Evolutionary conservation across 2,113 vertebrate genomes (phyloP), one percentile per base, ranked within the genome.

Genomic region (Centropristis striata): DNA sequence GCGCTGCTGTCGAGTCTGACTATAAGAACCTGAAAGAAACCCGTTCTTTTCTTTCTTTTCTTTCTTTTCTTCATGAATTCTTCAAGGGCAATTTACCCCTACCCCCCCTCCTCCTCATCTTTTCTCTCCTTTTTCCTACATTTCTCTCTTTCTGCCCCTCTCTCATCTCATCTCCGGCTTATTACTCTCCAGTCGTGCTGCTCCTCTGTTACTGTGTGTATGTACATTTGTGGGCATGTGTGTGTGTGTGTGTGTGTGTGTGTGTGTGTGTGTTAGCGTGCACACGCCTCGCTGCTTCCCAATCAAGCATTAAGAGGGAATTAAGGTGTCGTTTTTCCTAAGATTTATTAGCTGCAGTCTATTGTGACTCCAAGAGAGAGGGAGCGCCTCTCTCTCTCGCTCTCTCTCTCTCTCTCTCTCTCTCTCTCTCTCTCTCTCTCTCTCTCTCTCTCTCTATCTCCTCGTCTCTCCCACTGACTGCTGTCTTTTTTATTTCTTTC

Each of bases 331-430:
- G 83, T 84, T 90, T 84, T 71, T 50, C 42, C 44, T 89, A 81
- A 81, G 80, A 91, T 87, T 92, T 92, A 93, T 92, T 87, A 86
- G 71, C 86, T 75, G 71, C 86, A 75, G 81, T 90, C 84, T 81
- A 39, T 81, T 92, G 89, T 90, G 83, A 86, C 84, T 71, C 65
- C 2, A 1, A 36, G 81, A 84, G 55, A 54, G 46, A 68, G n/a
- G 18, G 42, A 47, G 54, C 39, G n/a, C 51, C 21, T 32, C 57
- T 14, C 41, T 25, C 3, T 37, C n/a, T 28, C 54, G 27, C 51
- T 64, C 39, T 75, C 20, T 55, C 55, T 44, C 27, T 53, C 63
- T 63, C n/a, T 58, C 23, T 57, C 66, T 50, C 7, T n/a, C n/a
- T n/a, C n/a, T n/a, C n/a, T n/a, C n/a, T n/a, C n/a, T n/a, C n/a